Percentiles rank a stretch among this genome's conserved stretches.
Evolutionary conservation across 2,797 vertebrate genomes (phyloP).

Genomic region (Pangasius sanitwongsei): DNA sequence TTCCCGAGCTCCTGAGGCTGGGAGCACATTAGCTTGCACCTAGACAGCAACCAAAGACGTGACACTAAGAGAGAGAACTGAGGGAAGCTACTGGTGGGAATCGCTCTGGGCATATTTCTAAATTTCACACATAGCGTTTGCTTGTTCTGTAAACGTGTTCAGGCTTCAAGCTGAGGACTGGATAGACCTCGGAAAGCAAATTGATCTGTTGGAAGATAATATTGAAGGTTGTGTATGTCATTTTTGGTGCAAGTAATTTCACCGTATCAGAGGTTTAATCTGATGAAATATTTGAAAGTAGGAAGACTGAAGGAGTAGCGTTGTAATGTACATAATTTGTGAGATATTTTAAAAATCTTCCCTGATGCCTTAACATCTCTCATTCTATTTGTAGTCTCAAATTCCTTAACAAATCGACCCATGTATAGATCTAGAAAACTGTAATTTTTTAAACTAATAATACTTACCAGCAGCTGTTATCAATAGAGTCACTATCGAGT

Average conservation of each 20-base stretch:
- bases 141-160: slow-evolving; percentile 17
- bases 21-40: slow-evolving; percentile 19
- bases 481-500: background rate
- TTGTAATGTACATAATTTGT: slow-evolving; percentile 43
- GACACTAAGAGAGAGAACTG: slow-evolving; percentile 6
- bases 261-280: slow-evolving; percentile 9
- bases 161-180: slow-evolving; percentile 14
- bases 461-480: background rate
- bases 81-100: background rate
- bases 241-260: slow-evolving; percentile 10
- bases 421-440: slow-evolving; percentile 24
- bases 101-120: background rate
- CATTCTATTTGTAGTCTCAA: slow-evolving; percentile 42
- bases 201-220: background rate
- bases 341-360: slow-evolving; percentile 21
- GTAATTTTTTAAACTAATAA: slow-evolving; percentile 23
- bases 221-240: slow-evolving; percentile 13
- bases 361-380: slow-evolving; percentile 25
- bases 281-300: slow-evolving; percentile 40
- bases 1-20: slow-evolving; percentile 9
- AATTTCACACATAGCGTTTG: background rate
- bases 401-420: slow-evolving; percentile 9
- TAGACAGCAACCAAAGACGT: slow-evolving; percentile 56
- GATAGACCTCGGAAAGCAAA: background rate
- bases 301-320: slow-evolving; percentile 38